Evolutionary conservation across 2,888 invertebrate genomes (phyloP), one percentile per base, ranked within the genome.

Genomic region (Serripes groenlandicus): DNA sequence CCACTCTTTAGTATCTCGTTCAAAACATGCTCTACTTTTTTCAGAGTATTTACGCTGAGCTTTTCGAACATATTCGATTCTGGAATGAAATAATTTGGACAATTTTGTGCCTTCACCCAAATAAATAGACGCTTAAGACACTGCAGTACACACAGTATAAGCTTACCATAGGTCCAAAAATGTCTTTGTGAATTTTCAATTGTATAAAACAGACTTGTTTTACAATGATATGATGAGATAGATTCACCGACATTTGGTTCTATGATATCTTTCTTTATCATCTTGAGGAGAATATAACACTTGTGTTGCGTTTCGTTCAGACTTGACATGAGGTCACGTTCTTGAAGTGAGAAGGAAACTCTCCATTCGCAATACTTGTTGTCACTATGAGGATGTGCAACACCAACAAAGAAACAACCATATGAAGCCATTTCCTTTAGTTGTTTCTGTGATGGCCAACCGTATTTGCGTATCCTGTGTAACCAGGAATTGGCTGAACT

Each of bases 281-380:
- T 58, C 60, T 81, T 81, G 21, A 81, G 35, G 34, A 81, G 54
- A 23, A 81, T 42, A 58, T 76, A 81, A 35, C 81, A 81, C 23
- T 75, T 75, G 52, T 35, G 35, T 37, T 81, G 81, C n/a, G 37
- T 37, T 3, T 23, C 23, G 37, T 75, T 76, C 4, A 81, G 68
- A 35, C 52, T 66, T 32, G 76, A 72, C 76, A 76, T 76, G 1
- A 81, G 42, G 3, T 60, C 28, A 62, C 76, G 23, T 52, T 81
- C 81, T 21, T 64, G 71, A 7, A 42, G 60, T 1, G 75, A 72
- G n/a, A 73, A 68, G 0, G 81, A 81, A 15, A 81, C 35, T 58
- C 81, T 71, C 76, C 81, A 81, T 60, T 81, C 76, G 23, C 37
- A n/a, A n/a, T 26, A 3, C 11, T 60, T 34, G 5, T 70, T 69